Evolutionary conservation across 92 coral and sea anemone genomes (phyloP).

Genomic region (Zoanthus solanderi): DNA sequence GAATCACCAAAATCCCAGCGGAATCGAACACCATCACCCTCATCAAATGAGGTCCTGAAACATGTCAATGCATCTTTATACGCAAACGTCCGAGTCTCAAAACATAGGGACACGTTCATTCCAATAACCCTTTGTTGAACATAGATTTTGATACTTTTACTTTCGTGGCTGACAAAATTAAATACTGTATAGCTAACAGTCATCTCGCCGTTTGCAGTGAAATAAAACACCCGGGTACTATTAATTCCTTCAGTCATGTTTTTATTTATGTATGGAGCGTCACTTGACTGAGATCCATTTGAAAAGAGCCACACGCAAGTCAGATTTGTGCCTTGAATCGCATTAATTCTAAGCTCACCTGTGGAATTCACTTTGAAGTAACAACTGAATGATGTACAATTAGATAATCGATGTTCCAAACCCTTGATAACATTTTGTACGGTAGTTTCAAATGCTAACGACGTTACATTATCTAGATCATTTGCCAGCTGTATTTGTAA

Average conservation of each 20-base stretch:
- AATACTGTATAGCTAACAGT: conserved; percentile 33
- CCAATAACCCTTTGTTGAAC: conserved; percentile 73
- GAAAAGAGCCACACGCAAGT: conserved; percentile 67
- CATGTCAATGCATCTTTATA: conserved; percentile 67
- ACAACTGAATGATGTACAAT: background rate
- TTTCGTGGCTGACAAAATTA: conserved; percentile 60
- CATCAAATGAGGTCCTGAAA: conserved; percentile 37
- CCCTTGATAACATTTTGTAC: conserved; percentile 24
- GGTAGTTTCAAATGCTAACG: conserved; percentile 1
- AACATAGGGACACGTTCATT: conserved; percentile 64
- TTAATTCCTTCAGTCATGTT: conserved; percentile 59
- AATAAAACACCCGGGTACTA: conserved; percentile 38
- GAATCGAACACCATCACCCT: conserved; percentile 60
- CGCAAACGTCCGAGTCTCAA: conserved; percentile 73
- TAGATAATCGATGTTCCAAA: background rate
- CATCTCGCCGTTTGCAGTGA: conserved; percentile 20
- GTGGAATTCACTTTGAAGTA: conserved; percentile 26
- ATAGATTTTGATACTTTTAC: background rate
- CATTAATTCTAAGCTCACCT: conserved; percentile 3
- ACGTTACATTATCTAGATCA: background rate
- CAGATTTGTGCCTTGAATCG: conserved; percentile 72
- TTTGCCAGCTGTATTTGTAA: conserved; percentile 3
- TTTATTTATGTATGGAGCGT: conserved; percentile 39
- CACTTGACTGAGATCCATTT: conserved; percentile 18
- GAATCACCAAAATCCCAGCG: conserved; percentile 59